Evolutionary conservation across 2,888 invertebrate genomes (phyloP), one percentile per base, ranked within the genome.

Genomic region (Lepas anatifera): DNA sequence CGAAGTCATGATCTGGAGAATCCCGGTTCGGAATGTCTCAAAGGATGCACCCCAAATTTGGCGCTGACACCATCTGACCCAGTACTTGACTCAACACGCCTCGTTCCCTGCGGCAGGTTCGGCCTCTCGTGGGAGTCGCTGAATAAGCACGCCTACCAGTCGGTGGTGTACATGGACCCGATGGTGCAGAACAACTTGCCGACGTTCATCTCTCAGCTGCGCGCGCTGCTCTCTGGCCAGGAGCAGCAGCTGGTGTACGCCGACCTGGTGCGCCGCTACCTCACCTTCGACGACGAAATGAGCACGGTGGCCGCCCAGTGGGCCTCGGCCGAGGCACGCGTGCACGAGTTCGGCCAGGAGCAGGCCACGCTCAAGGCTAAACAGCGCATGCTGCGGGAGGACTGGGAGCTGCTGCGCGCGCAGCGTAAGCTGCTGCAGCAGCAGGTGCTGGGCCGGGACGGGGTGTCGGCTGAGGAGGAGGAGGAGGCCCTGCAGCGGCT

Each of bases 81-180:
- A n/a, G n/a, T n/a, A n/a, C n/a, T n/a, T n/a, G n/a, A 41, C 41
- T 41, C 2, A 4, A 6, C 25, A 1, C 27, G 22, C 50, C 27
- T n/a, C 11, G 50, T 7, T 46, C 22, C n/a, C 22, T 52, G 27
- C 29, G 27, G 52, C 73, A 84, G 83, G 75, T 87, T 87, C 76
- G 84, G 85, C 75, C 81, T 87, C 67, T 85, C 85, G 10, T 88
- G 87, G 87, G 84, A 85, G 75, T 81, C 85, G 75, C 84, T 87
- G 73, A 87, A 87, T 79, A 86, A 87, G 76, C 85, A 85, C 76
- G 81, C 88, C 73, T 87, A 87, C 79, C 86, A 87, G 73, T 80
- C 81, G 68, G 79, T 81, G 72, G 81, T 83, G 46, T 83, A 81
- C 75, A 77, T 82, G 58, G 85, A 86, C 77, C 82, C 84, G 64